phyloP scores from a whole-genome alignment of 2,113 vertebrate species.

The Oncorhynchus tshawytscha region DNA sequence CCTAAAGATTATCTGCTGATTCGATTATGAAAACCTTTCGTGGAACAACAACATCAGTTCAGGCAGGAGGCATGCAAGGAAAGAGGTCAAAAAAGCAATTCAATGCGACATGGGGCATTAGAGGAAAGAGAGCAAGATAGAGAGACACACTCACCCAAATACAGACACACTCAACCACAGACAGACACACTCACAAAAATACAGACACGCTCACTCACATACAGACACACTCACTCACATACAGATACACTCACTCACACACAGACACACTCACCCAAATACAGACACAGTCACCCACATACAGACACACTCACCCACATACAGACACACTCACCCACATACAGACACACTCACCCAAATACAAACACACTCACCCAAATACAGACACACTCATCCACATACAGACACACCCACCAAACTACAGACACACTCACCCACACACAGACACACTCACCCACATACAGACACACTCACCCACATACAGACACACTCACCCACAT shows the following conservation, averaged over 20 bases:
- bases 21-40: neutral
- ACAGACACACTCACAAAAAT: neutral
- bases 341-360: fast-evolving
- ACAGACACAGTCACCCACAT: neutral
- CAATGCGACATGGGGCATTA: neutral
- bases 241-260: neutral
- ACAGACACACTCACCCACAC: too few relatives aligned
- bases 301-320: neutral
- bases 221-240: neutral
- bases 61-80: neutral
- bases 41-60: neutral
- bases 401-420: too few relatives aligned
- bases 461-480: neutral
- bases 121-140: neutral
- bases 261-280: neutral
- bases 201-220: neutral
- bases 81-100: neutral
- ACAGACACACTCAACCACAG: neutral
- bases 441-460: too few relatives aligned
- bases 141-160: neutral
- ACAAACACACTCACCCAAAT: neutral
- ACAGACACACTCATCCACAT: neutral
- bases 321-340: neutral
- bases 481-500: too few relatives aligned
- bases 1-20: neutral